Evolutionary conservation across 2,113 vertebrate species (phyloP).

Genomic region (Chroicocephalus ridibundus): DNA sequence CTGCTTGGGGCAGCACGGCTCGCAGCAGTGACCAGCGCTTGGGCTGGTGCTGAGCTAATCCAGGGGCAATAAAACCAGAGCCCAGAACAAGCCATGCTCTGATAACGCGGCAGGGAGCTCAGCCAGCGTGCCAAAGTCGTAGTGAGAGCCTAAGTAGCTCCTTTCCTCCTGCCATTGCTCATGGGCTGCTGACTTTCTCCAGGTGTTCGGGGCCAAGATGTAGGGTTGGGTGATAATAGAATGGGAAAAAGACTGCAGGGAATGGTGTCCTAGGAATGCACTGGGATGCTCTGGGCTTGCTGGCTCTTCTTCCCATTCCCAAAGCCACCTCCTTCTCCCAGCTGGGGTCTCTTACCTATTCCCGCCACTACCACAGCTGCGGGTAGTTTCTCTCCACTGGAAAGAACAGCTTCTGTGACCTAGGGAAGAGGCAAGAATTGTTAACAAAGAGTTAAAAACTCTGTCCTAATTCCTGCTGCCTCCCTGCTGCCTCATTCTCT

Average conservation of each 20-base stretch:
- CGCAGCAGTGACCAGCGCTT: not conserved
- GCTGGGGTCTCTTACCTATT: slow-evolving; percentile 70
- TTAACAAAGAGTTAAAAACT: not conserved
- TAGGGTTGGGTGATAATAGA: not conserved
- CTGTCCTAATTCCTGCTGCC: slow-evolving; percentile 12
- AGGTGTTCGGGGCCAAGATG: not conserved
- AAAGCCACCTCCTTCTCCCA: not conserved
- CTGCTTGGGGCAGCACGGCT: not conserved
- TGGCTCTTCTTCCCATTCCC: not conserved
- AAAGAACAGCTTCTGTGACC: slow-evolving; percentile 80
- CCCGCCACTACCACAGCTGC: slow-evolving; percentile 83
- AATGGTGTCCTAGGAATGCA: not conserved
- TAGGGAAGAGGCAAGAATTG: slow-evolving; percentile 7
- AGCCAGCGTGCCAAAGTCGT: not conserved
- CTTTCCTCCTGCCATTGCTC: not conserved
- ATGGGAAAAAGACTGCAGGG: not conserved
- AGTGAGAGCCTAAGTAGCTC: accelerated
- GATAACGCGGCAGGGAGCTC: not conserved
- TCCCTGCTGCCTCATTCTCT: slow-evolving; percentile 37
- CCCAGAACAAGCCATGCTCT: not conserved
- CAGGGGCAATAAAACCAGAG: not conserved
- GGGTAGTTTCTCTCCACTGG: slow-evolving; percentile 71
- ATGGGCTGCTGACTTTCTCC: not conserved
- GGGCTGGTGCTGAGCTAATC: not conserved
- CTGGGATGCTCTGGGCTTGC: not conserved